Conservation (phyloP, 2,797 vertebrate genomes). For the Ctenopoma kingsleyae region DNA sequence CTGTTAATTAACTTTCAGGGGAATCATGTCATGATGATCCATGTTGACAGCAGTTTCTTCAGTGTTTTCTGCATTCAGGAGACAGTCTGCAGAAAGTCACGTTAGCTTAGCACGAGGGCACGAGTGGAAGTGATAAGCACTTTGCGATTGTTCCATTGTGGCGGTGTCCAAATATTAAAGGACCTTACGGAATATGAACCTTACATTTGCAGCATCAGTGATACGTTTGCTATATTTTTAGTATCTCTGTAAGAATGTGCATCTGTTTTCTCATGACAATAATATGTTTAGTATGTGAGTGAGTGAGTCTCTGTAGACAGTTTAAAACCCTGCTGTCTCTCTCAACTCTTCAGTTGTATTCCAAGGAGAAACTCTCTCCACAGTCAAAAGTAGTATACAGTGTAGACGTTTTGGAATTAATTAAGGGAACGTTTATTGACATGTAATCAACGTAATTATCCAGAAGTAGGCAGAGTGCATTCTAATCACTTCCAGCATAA, state of each 20-base stretch:
- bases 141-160: too few species aligned
- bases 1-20: background rate
- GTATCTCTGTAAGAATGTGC: background rate
- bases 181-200: background rate
- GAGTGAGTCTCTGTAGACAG: background rate
- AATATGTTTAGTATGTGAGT: background rate
- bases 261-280: background rate
- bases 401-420: conserved; percentile 47
- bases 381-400: conserved; percentile 31
- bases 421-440: conserved; percentile 58
- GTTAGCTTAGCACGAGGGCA: background rate
- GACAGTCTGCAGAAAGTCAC: background rate
- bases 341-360: conserved; percentile 2
- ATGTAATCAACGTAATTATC: conserved; percentile 68
- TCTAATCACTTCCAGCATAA: conserved; percentile 51
- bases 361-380: conserved; percentile 15
- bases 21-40: background rate
- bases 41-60: background rate
- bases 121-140: background rate
- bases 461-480: conserved; percentile 60
- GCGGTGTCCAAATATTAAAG: too few species aligned
- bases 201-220: background rate
- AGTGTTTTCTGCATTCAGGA: background rate
- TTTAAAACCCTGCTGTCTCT: conserved; percentile 11
- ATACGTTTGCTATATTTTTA: background rate